These are phyloP conservation scores for Myotis planiceps DNA, from an alignment of 2,797 vertebrate genomes.

Conservation along the genomic window DNA sequence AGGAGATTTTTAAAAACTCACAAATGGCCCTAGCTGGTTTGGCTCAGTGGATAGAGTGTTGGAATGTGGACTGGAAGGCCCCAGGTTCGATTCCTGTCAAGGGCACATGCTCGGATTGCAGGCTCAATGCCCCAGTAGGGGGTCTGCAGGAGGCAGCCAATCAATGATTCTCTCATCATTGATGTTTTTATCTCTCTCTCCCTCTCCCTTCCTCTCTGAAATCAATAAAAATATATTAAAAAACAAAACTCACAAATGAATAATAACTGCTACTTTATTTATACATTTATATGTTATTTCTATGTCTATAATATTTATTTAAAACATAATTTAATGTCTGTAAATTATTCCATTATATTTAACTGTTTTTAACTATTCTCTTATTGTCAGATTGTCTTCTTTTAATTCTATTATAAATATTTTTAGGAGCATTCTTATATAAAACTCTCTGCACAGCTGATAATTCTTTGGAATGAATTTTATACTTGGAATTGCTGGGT, in stretches of 20 bases:
- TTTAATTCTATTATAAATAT: conserved; percentile 5
- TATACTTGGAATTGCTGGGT: background rate
- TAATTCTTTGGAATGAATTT: background rate
- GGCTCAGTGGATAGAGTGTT: no score
- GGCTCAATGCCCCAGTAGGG: no score
- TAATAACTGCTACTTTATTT: conserved; percentile 24
- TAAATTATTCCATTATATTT: background rate
- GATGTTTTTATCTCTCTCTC: no score
- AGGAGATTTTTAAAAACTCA: background rate
- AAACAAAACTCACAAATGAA: background rate
- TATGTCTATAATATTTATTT: background rate
- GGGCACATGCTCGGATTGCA: no score
- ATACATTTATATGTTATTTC: background rate
- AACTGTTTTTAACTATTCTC: background rate
- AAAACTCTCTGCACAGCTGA: background rate
- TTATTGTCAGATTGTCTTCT: background rate
- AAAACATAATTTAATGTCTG: background rate
- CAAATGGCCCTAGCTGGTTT: background rate
- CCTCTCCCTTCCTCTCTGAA: no score
- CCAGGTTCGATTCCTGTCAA: no score
- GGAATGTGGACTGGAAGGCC: no score
- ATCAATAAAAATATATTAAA: no score
- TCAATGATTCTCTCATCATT: no score
- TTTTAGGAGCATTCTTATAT: background rate
- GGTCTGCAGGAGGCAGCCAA: no score